phyloP scores from a whole-genome alignment of 2,113 vertebrate genomes.

The Junco hyemalis region DNA sequence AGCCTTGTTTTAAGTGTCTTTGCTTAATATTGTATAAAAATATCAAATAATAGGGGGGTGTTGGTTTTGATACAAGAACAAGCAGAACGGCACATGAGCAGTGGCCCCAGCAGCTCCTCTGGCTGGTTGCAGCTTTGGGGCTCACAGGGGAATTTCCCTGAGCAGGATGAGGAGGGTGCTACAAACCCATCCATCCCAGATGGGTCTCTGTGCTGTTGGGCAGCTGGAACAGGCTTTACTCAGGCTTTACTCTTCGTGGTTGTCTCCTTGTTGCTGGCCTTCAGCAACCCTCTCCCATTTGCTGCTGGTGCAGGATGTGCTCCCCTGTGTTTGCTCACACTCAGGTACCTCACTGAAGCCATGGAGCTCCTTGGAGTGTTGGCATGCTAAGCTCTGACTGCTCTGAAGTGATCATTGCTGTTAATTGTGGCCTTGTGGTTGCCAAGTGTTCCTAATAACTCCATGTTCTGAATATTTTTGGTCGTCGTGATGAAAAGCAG shows the following conservation, averaged over 20 bases:
- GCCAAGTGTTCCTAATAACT: conserved; percentile 27
- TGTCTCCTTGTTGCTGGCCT: not conserved
- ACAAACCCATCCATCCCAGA: rapidly evolving
- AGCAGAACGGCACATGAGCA: not conserved
- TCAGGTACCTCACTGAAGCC: not conserved
- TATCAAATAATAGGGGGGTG: rapidly evolving
- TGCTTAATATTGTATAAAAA: not conserved
- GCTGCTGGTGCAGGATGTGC: not conserved
- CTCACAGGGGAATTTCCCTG: not conserved
- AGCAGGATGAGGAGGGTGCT: not conserved
- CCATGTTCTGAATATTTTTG: conserved; percentile 29
- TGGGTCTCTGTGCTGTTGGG: rapidly evolving
- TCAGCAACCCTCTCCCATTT: not conserved
- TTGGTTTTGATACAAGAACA: not conserved
- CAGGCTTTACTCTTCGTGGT: not conserved
- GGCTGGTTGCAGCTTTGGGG: not conserved
- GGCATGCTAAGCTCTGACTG: not conserved
- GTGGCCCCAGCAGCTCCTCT: not conserved
- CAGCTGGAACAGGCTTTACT: not conserved
- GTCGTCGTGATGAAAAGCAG: conserved; percentile 56
- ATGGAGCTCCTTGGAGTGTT: not conserved
- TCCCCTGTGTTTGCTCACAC: not conserved
- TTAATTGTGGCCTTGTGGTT: conserved; percentile 50
- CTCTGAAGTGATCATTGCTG: conserved; percentile 29
- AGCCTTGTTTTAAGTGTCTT: not conserved